Evolutionary conservation across 1,140 invertebrate species (phyloP).

Genomic region (Arctopsyche grandis): DNA sequence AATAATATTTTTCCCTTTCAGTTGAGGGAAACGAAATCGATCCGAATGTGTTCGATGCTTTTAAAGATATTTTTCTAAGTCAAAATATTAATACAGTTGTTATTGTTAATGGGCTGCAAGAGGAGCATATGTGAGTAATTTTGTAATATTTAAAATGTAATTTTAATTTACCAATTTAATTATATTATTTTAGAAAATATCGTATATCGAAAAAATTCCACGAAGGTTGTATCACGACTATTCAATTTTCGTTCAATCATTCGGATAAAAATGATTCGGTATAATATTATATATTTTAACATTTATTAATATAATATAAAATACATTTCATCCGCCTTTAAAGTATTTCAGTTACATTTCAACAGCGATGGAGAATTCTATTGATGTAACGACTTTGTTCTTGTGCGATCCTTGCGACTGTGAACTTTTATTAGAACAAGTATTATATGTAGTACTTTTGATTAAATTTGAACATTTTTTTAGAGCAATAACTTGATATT

Average conservation of each 20-base stretch:
- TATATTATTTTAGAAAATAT: neutral
- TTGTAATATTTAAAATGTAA: too few relatives aligned
- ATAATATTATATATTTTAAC: too few relatives aligned
- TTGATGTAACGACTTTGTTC: constrained; percentile 47
- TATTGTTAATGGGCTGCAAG: neutral
- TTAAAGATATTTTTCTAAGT: constrained; percentile 4
- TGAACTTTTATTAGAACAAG: constrained; percentile 42
- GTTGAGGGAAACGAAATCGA: neutral
- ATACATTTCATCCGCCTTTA: neutral
- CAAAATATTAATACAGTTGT: neutral
- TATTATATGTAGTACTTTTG: too few relatives aligned
- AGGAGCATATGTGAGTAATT: neutral
- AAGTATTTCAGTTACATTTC: constrained; percentile 54
- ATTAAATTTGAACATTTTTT: too few relatives aligned
- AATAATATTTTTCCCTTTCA: too few relatives aligned
- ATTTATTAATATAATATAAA: too few relatives aligned
- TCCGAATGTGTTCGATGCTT: neutral
- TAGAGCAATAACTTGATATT: too few relatives aligned
- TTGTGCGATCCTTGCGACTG: constrained; percentile 49
- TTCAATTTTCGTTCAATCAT: constrained; percentile 29
- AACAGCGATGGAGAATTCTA: constrained; percentile 42
- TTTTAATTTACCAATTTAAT: neutral
- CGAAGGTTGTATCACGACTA: constrained; percentile 22
- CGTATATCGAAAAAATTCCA: neutral
- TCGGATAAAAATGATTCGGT: constrained; percentile 8